Evolutionary conservation across 2,797 vertebrate genomes (phyloP).

Genomic region (Lepilemur septentrionalis): DNA sequence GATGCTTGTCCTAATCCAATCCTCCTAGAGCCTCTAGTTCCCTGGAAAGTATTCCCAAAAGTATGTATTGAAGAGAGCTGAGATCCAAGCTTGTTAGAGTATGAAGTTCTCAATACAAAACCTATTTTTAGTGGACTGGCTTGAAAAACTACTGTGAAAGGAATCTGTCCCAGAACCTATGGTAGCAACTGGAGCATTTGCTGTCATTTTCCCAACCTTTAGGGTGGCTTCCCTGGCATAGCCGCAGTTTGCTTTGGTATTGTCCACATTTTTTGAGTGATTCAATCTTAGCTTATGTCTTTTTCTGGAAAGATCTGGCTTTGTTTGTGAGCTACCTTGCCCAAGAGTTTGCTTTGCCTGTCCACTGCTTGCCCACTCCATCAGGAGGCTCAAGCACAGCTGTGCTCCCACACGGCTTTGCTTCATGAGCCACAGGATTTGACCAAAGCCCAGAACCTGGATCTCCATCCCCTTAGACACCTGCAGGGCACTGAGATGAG

Average conservation of each 20-base stretch:
- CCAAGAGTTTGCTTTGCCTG: background rate
- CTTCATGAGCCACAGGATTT: background rate
- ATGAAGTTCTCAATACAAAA: background rate
- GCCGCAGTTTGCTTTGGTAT: background rate
- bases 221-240: background rate
- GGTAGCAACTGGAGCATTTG: background rate
- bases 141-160: background rate
- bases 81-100: background rate
- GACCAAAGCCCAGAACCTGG: background rate
- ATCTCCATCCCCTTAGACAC: background rate
- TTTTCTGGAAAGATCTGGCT: background rate
- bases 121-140: too few species aligned
- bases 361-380: background rate
- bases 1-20: background rate
- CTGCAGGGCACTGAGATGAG: background rate
- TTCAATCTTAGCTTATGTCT: background rate
- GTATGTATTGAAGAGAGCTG: background rate
- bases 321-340: background rate
- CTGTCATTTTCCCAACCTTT: background rate
- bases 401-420: background rate
- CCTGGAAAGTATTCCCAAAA: background rate
- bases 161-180: background rate
- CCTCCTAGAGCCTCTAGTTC: background rate
- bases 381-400: background rate
- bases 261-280: background rate